Evolutionary conservation across 2,888 invertebrate species (phyloP).

Genomic region (Ichneumon xanthorius): DNA sequence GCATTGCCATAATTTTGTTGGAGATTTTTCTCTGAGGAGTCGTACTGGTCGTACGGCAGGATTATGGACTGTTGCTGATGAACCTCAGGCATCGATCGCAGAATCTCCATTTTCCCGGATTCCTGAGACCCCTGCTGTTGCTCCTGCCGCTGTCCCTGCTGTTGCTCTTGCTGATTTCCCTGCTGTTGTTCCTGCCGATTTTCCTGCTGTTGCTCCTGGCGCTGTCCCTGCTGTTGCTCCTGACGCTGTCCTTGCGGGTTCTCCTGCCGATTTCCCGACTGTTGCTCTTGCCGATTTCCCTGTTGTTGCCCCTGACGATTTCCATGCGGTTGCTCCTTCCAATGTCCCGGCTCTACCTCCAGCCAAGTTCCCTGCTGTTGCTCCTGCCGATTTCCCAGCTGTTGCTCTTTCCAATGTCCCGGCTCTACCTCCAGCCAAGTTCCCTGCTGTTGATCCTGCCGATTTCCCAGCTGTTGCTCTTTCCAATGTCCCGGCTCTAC

Average conservation of each 20-base stretch:
- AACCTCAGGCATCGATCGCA: slow-evolving; percentile 15
- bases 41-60: slow-evolving; percentile 50
- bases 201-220: slow-evolving; percentile 80
- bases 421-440: neutral
- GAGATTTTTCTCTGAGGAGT: slow-evolving; percentile 17
- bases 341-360: slow-evolving; percentile 74
- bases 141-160: neutral
- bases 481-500: too few relatives aligned
- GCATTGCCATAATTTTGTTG: slow-evolving; percentile 36
- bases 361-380: slow-evolving; percentile 68
- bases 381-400: neutral
- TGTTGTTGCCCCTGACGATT: neutral
- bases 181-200: slow-evolving; percentile 70
- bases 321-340: slow-evolving; percentile 70
- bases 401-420: neutral
- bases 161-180: too few relatives aligned
- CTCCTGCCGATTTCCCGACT: slow-evolving; percentile 84
- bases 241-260: slow-evolving; percentile 78
- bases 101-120: neutral
- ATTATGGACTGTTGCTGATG: slow-evolving; percentile 50
- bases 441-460: neutral
- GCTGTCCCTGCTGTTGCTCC: too few relatives aligned
- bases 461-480: neutral
- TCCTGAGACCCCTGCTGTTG: slow-evolving; percentile 4
- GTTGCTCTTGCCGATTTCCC: slow-evolving; percentile 76